Base-by-base conservation (phyloP, 1,140 invertebrate genomes). In the Phymastichus coffea region DNA sequence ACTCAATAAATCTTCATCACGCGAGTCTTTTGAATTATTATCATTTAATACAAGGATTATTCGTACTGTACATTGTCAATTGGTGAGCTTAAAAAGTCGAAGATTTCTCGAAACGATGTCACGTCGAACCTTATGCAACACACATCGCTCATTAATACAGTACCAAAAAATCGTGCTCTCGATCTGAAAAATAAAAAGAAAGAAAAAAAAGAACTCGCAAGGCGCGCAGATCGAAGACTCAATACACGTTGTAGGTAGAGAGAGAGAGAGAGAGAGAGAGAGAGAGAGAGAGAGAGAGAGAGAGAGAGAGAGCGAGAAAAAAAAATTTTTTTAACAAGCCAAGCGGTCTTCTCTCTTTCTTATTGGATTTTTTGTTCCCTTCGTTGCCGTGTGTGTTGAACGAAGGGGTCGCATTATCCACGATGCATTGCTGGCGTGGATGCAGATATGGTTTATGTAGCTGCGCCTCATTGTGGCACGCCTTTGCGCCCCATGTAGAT, bases 401-500 rank as follows among this genome's bases (percentile, higher is more conserved):
- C n/a, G n/a, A n/a, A n/a, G n/a, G n/a, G n/a, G n/a, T n/a, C 7
- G 57, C 22, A 59, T 51, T 57, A 57, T 57, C 14, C 47, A 23
- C 43, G 22, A 40, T n/a, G 14, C 9, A 19, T 14, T 2, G 15
- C 6, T 15, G 17, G 30, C 9, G n/a, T n/a, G n/a, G n/a, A n/a
- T 12, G 15, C 65, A 66, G 65, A 69, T 68, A 67, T 70, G 67
- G 57, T 68, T 69, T 68, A 69, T 69, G 63, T 64, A n/a, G 64
- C 64, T 63, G 65, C 63, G 66, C 60, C 64, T 71, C 66, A 68
- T 68, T 68, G 70, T 69, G 65, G 47, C 66, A 68, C 66, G 67
- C 63, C 65, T 69, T 61, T 66, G 57, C 63, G 56, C 61, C 65
- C 28, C 57, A 65, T 63, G 67, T 69, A 73, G 73, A 74, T 75